phyloP scores from a whole-genome alignment of 2,888 invertebrate genomes.

The Hololepta plana region DNA sequence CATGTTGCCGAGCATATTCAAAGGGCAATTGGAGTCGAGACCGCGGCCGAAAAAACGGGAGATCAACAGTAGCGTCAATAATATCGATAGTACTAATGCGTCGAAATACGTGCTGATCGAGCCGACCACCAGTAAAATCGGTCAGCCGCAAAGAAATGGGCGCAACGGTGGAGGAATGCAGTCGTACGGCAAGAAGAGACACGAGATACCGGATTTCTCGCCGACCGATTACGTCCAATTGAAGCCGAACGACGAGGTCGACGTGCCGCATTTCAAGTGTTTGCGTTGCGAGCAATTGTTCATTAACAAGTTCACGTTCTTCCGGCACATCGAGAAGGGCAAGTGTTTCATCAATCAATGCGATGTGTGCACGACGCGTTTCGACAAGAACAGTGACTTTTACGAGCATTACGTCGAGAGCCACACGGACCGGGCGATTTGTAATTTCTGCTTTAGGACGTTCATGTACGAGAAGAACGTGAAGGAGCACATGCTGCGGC shows the following conservation, averaged over 20 bases:
- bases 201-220: slow-evolving; percentile 25
- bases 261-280: slow-evolving; percentile 23
- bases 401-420: slow-evolving; percentile 20
- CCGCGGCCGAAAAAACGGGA: slow-evolving; percentile 11
- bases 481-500: slow-evolving; percentile 26
- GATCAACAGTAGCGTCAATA: too few relatives aligned
- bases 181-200: slow-evolving; percentile 16
- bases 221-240: slow-evolving; percentile 20
- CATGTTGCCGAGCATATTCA: slow-evolving; percentile 18
- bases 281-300: slow-evolving; percentile 25
- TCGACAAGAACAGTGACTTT: slow-evolving; percentile 22
- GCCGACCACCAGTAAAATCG: slow-evolving; percentile 4
- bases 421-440: slow-evolving; percentile 25
- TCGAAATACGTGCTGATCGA: too few relatives aligned
- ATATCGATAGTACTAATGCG: too few relatives aligned
- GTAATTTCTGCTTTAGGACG: slow-evolving; percentile 26
- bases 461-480: slow-evolving; percentile 28
- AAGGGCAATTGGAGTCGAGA: slow-evolving; percentile 12
- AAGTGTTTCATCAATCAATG: slow-evolving; percentile 26
- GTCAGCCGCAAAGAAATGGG: slow-evolving; percentile 10
- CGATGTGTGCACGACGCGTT: slow-evolving; percentile 22
- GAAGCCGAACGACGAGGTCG: slow-evolving; percentile 21
- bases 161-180: too few relatives aligned
- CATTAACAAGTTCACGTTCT: slow-evolving; percentile 25
- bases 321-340: slow-evolving; percentile 25